Base-by-base conservation (phyloP, 2,797 vertebrate species). In the Aldrovandia affinis region DNA sequence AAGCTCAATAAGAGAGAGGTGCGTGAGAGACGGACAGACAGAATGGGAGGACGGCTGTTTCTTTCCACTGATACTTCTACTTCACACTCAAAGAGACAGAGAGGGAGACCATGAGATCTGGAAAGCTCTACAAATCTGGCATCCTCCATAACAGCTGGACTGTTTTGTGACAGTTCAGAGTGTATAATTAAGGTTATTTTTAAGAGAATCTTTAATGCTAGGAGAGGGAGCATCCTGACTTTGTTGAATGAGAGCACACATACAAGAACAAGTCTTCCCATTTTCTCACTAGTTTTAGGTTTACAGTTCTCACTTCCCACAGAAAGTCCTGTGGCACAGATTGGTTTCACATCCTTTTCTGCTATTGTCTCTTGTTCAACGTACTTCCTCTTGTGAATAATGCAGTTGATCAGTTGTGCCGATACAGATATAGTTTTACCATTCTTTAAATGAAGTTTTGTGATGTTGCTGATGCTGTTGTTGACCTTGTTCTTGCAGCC, bases 1-100 rank as follows among this genome's bases (percentile, higher is more conserved):
- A 92, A 91, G 57, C 90, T 83, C 78, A 94, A 93, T 83, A 91
- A 94, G 52, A 92, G 81, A 88, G 93, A 95, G 95, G 97, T 97
- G 86, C 87, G 91, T 89, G 87, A 82, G 81, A 81, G 52, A 81
- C 68, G 50, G 33, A 52, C 6, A 78, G 55, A 85, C 54, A 89
- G 79, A 85, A 78, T 20, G 77, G 20, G 83, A 87, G 87, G 83
- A 86, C 83, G 78, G 47, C 82, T 61, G 88, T 77, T 82, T 82
- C 81, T 22, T 44, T 28, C 22, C 4, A 77, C 73, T n/a, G 25
- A 0, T 20, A 47, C 25, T 30, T 47, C 22, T 5, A 2, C 25
- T 22, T 3, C 44, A 47, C 3, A 78, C 10, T 47, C 18, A 55
- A 80, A 81, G 22, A 81, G 73, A 77, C 73, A 25, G 9, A 47